Percentiles rank a stretch among this genome's conserved stretches.
Conservation (phyloP, 2,888 invertebrate genomes). For the Scaeva pyrastri region DNA sequence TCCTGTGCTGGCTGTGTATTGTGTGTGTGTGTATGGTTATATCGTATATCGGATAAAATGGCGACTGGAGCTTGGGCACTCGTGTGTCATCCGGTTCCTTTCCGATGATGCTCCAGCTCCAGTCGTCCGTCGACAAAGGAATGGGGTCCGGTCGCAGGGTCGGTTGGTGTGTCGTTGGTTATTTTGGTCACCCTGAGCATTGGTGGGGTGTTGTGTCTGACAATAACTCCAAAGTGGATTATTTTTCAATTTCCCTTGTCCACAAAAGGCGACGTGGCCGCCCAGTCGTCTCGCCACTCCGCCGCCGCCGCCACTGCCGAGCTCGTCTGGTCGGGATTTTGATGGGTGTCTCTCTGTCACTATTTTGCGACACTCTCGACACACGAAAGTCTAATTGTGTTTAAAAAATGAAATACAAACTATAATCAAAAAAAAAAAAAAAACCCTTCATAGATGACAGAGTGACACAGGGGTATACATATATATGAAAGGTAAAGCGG, state of each 20-base stretch:
- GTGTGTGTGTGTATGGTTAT: neutral
- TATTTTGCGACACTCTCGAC: slow-evolving; percentile 29
- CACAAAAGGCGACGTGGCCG: neutral
- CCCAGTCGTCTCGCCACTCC: too few relatives aligned
- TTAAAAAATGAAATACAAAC: slow-evolving; percentile 49
- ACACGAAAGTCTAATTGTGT: slow-evolving; percentile 61
- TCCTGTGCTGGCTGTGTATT: slow-evolving; percentile 59
- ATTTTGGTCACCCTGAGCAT: slow-evolving; percentile 34
- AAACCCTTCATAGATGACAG: slow-evolving; percentile 33
- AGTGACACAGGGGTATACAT: slow-evolving; percentile 13
- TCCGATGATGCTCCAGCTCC: neutral
- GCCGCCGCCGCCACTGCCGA: neutral
- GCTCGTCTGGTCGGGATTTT: slow-evolving; percentile 9
- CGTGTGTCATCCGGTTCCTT: slow-evolving; percentile 60
- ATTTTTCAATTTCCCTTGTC: slow-evolving; percentile 66
- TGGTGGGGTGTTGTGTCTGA: slow-evolving; percentile 40
- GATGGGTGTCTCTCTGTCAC: slow-evolving; percentile 45
- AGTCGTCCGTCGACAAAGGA: neutral
- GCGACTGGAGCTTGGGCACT: slow-evolving; percentile 26
- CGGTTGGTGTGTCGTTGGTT: neutral
- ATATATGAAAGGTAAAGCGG: slow-evolving; percentile 25
- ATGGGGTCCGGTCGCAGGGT: neutral
- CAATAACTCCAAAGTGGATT: slow-evolving; percentile 67
- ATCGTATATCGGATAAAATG: neutral
- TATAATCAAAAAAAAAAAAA: slow-evolving; percentile 37